A percentile compares a stretch with the other conserved stretches of the same genome.
These are phyloP conservation scores for Fissipunctia ypsillon DNA, from an alignment of 2,888 invertebrate genomes.

Conservation along the genomic window DNA sequence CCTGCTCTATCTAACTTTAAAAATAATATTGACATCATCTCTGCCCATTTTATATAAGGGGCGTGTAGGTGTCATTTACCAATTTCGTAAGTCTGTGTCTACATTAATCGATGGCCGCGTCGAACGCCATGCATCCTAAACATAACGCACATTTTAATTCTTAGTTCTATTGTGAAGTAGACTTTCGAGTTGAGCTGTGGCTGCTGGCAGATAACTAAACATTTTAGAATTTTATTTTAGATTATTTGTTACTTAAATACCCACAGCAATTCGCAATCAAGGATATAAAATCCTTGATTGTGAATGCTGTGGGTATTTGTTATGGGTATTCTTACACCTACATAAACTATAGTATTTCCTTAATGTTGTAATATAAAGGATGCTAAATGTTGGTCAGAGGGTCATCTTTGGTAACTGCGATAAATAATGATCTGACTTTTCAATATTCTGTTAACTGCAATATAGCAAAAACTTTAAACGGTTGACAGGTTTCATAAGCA, in stretches of 20 bases:
- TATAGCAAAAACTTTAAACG: not conserved
- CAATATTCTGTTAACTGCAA: not conserved
- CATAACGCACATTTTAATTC: conserved; percentile 6
- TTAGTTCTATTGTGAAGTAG: not conserved
- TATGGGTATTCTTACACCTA: not conserved
- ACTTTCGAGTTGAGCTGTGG: not conserved
- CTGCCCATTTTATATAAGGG: not conserved
- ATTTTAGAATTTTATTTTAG: not conserved
- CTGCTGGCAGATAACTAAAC: not conserved
- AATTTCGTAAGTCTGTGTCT: conserved; percentile 8
- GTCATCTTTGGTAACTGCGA: not conserved
- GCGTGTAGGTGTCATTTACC: conserved; percentile 23
- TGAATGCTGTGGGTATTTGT: conserved; percentile 9
- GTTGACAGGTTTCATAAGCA: not conserved
- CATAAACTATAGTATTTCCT: not conserved
- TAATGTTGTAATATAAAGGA: not conserved
- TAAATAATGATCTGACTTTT: not conserved
- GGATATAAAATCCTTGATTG: not conserved
- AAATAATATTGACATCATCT: conserved; percentile 42
- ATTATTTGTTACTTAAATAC: too few relatives aligned
- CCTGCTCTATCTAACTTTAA: not conserved
- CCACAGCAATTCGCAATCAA: too few relatives aligned
- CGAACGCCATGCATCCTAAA: conserved; percentile 13
- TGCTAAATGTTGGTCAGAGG: too few relatives aligned
- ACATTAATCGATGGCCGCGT: conserved; percentile 1